Base-by-base conservation (phyloP, 92 coral and sea anemone species). In the Phenganax subtilis region DNA sequence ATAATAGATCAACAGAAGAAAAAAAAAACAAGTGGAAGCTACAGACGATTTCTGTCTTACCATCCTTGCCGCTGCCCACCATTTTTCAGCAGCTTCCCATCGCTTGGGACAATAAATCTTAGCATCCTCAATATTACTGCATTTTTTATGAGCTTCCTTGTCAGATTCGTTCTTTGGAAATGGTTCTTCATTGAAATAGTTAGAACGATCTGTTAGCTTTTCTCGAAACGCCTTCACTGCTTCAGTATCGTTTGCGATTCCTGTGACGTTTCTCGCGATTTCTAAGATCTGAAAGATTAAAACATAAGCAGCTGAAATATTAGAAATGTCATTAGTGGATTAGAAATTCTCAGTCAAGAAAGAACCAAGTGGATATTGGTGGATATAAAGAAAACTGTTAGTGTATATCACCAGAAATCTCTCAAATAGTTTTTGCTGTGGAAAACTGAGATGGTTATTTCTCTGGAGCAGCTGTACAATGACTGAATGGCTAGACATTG, bases 21-120 rank as follows among this genome's bases (percentile, higher is more conserved):
- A 20, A 20, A 20, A 20, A 20, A 20, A 20, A 20, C 25, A 20
- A 20, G 25, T 20, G 25, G 25, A 20, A 20, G 25, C 25, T 20
- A 20, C 25, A 20, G 25, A 20, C 25, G 25, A 20, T 20, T 20
- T 20, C 25, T 20, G 25, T 37, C 91, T 82, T 57, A 91, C 97
- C 96, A 64, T 84, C 75, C 96, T 86, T 1, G 97, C 82, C 77
- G 85, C 93, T 10, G 84, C 82, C 81, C 92, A 93, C 97, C 97
- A 93, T 29, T 86, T 81, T 85, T 83, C 87, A 78, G 92, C 80
- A 2, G 92, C 91, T 58, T 85, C 90, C 97, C 97, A 93, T 20
- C 97, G 84, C 30, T 75, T 87, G 59, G 97, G 97, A 63, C 97
- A 93, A 65, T 91, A 77, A 53, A 84, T 91, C 86, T 88, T 90